phyloP scores from a whole-genome alignment of 2,888 invertebrate genomes.

The Leistus spinibarbis region DNA sequence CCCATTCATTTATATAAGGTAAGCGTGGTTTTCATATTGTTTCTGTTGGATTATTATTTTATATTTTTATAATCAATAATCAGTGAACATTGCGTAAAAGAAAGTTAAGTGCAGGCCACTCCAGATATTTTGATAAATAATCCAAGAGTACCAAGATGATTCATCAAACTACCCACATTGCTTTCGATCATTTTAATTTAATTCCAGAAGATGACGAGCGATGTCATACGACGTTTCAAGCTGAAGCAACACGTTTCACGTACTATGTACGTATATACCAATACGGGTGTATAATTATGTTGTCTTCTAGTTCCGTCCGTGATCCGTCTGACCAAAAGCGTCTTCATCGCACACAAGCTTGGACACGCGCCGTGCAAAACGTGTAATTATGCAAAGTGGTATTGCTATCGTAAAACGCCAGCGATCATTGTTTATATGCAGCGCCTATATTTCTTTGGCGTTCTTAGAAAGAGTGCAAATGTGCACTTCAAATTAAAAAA shows the following conservation, averaged over 20 bases:
- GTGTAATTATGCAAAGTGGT: conserved; percentile 37
- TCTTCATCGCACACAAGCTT: conserved; percentile 21
- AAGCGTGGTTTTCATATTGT: too few species aligned
- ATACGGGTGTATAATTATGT: conserved; percentile 20
- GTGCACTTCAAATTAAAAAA: not conserved
- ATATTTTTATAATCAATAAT: too few species aligned
- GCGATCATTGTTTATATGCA: conserved; percentile 24
- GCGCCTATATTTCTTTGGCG: not conserved
- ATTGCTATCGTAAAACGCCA: conserved; percentile 29
- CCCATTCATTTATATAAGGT: too few species aligned
- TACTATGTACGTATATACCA: not conserved
- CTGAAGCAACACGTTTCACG: conserved; percentile 18
- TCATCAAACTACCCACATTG: not conserved
- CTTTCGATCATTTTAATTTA: too few species aligned
- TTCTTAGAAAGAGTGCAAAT: not conserved
- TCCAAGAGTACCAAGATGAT: too few species aligned
- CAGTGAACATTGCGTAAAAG: too few species aligned
- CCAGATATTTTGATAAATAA: too few species aligned
- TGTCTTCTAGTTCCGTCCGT: conserved; percentile 27
- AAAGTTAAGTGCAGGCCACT: too few species aligned
- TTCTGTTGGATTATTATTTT: too few species aligned
- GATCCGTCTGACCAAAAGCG: conserved; percentile 32
- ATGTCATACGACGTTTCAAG: not conserved
- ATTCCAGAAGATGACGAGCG: not conserved
- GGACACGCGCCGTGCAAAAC: conserved; percentile 1